Percentiles rank a stretch among this genome's conserved stretches.
phyloP scores from a whole-genome alignment of 2,888 invertebrate genomes.

The Kryphioiulus occultus region DNA sequence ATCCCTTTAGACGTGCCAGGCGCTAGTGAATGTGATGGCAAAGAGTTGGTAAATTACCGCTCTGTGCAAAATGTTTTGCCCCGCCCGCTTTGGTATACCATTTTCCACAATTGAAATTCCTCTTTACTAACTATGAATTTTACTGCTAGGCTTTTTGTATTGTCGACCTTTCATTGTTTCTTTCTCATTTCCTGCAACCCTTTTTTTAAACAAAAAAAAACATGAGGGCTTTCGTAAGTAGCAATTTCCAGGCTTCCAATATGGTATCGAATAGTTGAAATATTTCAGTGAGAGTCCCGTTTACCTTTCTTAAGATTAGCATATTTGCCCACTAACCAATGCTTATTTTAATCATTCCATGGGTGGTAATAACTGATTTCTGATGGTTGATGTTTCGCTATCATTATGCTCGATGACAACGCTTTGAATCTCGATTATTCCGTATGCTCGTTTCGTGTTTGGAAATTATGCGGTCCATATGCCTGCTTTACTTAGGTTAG shows the following conservation, averaged over 20 bases:
- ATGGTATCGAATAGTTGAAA: neutral
- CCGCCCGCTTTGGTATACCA: neutral
- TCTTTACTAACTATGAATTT: neutral
- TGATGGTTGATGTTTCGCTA: neutral
- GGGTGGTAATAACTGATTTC: neutral
- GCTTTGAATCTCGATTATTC: neutral
- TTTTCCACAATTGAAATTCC: neutral
- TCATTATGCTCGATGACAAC: neutral
- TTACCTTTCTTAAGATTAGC: neutral
- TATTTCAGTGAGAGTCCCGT: neutral
- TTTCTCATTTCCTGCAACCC: neutral
- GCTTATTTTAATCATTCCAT: neutral
- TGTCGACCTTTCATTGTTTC: neutral
- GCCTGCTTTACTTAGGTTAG: neutral
- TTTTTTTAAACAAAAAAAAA: neutral
- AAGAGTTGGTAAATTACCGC: neutral
- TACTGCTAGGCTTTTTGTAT: too few relatives aligned
- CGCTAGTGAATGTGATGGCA: neutral
- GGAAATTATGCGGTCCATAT: neutral
- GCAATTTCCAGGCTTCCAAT: neutral
- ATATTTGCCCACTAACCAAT: neutral
- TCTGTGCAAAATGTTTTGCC: neutral
- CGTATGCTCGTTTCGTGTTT: neutral
- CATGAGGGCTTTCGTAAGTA: neutral
- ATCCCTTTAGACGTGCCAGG: slow-evolving; percentile 21